phyloP scores from a whole-genome alignment of 2,113 vertebrate species.

The Plotosus lineatus region DNA sequence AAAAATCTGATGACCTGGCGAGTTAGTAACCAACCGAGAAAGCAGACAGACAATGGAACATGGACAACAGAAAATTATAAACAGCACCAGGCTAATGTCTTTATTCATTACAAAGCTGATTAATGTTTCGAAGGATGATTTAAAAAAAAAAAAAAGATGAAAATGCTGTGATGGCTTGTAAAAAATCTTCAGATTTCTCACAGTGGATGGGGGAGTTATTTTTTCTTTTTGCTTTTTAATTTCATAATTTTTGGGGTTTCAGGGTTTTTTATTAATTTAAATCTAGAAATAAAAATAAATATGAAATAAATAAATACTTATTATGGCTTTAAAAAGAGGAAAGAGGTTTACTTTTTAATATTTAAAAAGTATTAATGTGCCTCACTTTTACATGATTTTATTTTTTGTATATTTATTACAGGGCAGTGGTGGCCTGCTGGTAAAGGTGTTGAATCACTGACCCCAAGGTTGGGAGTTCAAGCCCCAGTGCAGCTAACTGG shows the following conservation, averaged over 20 bases:
- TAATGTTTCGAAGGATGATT: conserved; percentile 48
- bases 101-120: conserved; percentile 66
- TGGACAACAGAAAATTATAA: not conserved
- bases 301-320: too few species aligned
- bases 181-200: not conserved
- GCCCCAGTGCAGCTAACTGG: too few species aligned
- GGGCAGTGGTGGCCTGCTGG: too few species aligned
- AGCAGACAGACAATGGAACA: not conserved
- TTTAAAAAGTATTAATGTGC: too few species aligned
- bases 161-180: not conserved
- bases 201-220: not conserved
- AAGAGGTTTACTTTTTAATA: too few species aligned
- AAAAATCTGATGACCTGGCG: not conserved
- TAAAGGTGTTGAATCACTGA: too few species aligned
- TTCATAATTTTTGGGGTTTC: not conserved
- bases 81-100: conserved; percentile 64
- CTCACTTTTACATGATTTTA: too few species aligned
- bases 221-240: not conserved
- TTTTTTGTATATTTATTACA: too few species aligned
- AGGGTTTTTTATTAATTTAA: not conserved
- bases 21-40: not conserved
- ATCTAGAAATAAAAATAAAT: too few species aligned
- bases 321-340: too few species aligned
- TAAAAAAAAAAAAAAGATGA: conserved; percentile 3
- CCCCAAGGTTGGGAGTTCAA: too few species aligned